Base-by-base conservation (phyloP, 1,140 invertebrate genomes). In the Mactra quadrangularis region DNA sequence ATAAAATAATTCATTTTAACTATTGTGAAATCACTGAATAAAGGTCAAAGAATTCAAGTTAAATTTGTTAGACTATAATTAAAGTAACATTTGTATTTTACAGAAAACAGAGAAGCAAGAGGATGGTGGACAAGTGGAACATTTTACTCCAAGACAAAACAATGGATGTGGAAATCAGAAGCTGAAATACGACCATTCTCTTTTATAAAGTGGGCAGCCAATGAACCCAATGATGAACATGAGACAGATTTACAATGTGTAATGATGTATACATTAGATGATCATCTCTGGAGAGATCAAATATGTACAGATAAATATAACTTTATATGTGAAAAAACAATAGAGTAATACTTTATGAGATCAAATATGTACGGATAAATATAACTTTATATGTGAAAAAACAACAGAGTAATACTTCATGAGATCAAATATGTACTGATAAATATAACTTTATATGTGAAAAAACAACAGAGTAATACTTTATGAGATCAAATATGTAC, bases 101-200 rank as follows among this genome's bases (percentile, higher is more conserved):
- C 84, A 90, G 89, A 70, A 2, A 78, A 83, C 52, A 59, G 64
- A n/a, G 52, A 86, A 19, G 84, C 70, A 3, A 27, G 33, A 17
- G 87, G 87, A 22, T 90, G 88, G 88, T 90, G 89, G 89, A 90
- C 87, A 13, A 87, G 87, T 66, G 89, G 88, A 15, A 86, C 83
- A 57, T 90, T 81, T 77, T 22, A 86, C 19, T 57, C 72, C 17
- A 83, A 79, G 27, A 88, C 76, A 1, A 84, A 86, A 52, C 84
- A 88, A 53, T 90, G 89, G 89, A 89, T 90, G 84, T 90, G 89
- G 89, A 85, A 82, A 22, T 77, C 81, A 3, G 66, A 82, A 17
- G 25, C 66, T 9, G 22, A 55, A 31, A 82, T 82, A 19, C 82
- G 79, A 70, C 89, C 87, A 13, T 84, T 90, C 68, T 74, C 84